These are phyloP conservation scores for Ptycholaimellus sp. DNA, from an alignment of 2,888 invertebrate genomes.

Conservation along the genomic window DNA sequence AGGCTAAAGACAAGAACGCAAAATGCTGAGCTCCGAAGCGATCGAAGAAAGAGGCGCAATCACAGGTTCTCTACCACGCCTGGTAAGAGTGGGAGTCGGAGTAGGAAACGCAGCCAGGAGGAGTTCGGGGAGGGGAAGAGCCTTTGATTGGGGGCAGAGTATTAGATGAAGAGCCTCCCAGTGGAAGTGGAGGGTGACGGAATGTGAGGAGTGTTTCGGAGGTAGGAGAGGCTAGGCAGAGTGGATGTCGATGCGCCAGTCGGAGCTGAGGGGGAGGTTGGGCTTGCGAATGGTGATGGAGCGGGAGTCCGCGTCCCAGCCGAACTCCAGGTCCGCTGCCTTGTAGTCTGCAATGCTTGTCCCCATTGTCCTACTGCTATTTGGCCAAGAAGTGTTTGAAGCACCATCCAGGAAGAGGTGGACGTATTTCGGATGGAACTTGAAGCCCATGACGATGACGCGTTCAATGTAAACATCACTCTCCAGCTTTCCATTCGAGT, in stretches of 20 bases:
- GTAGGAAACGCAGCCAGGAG: too few relatives aligned
- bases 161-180: too few relatives aligned
- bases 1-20: too few relatives aligned
- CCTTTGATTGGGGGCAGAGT: too few relatives aligned
- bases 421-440: conserved; percentile 26
- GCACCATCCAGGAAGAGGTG: conserved; percentile 21
- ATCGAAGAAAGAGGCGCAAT: too few relatives aligned
- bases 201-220: too few relatives aligned
- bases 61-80: too few relatives aligned
- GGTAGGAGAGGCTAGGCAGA: too few relatives aligned
- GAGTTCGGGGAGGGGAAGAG: too few relatives aligned
- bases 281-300: conserved; percentile 28
- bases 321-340: conserved; percentile 13
- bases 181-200: too few relatives aligned
- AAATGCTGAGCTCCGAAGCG: too few relatives aligned
- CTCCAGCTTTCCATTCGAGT: conserved; percentile 18
- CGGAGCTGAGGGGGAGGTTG: conserved; percentile 26
- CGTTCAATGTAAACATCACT: conserved; percentile 30
- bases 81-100: too few relatives aligned
- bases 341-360: conserved; percentile 12
- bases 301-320: conserved; percentile 13
- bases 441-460: conserved; percentile 28
- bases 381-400: background rate
- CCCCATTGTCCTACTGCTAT: background rate
- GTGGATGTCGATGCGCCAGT: conserved; percentile 22